Evolutionary conservation across 2,113 vertebrate species (phyloP).

Genomic region (Mungos mungo): DNA sequence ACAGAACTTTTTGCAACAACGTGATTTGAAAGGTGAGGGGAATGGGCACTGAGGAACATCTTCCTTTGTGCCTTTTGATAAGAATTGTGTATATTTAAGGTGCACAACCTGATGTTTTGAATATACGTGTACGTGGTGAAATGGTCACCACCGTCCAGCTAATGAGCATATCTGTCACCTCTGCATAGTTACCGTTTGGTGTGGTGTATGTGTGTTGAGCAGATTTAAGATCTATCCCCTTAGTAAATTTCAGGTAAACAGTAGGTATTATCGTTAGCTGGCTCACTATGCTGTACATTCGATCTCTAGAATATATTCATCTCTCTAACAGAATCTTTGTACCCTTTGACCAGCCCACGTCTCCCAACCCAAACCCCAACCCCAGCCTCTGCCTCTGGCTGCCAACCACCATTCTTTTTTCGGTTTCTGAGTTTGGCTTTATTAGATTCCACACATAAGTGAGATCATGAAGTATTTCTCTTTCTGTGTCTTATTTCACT

Average conservation of each 20-base stretch:
- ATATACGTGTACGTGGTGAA: background rate
- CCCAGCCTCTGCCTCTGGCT: background rate
- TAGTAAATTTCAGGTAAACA: background rate
- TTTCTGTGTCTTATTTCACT: background rate
- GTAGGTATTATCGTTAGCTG: background rate
- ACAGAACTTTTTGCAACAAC: background rate
- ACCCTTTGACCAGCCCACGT: background rate
- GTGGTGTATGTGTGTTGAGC: background rate
- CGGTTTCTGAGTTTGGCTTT: background rate
- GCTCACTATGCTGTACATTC: background rate
- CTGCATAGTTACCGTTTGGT: background rate
- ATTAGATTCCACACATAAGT: background rate
- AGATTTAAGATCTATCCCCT: background rate
- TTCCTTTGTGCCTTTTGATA: background rate
- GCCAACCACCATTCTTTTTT: background rate
- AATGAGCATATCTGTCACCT: background rate
- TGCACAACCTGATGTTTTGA: background rate
- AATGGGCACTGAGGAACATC: background rate
- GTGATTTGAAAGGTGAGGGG: background rate
- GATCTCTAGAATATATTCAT: background rate
- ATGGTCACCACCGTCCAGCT: too few species aligned
- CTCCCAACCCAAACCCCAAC: background rate
- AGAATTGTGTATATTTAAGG: background rate
- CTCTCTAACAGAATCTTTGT: background rate
- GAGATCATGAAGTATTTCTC: background rate